Conservation (phyloP, 2,888 invertebrate genomes). For the Doris montereyensis region DNA sequence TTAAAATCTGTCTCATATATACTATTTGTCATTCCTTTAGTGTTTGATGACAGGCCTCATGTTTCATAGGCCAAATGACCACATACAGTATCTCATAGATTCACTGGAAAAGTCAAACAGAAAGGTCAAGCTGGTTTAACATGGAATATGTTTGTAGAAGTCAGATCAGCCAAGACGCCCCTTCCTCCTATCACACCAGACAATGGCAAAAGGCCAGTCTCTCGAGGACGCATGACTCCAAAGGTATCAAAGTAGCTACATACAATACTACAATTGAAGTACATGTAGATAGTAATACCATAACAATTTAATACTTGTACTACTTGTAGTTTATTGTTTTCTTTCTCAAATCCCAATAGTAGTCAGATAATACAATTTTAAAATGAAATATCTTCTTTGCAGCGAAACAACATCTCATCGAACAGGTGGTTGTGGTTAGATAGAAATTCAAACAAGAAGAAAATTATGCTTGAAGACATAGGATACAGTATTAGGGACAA, state of each 20-base stretch:
- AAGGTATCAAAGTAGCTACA: no score
- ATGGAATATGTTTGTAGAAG: conserved; percentile 71
- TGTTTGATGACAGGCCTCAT: conserved; percentile 75
- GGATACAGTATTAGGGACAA: no score
- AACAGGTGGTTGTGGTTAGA: no score
- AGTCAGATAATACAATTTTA: neutral
- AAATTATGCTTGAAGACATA: no score
- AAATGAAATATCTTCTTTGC: no score
- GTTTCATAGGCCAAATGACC: conserved; percentile 74
- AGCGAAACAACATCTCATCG: no score
- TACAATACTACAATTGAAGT: no score
- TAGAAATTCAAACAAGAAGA: no score
- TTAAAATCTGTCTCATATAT: neutral
- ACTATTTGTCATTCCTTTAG: conserved; percentile 58
- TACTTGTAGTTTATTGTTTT: neutral
- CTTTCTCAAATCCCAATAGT: neutral
- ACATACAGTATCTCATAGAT: conserved; percentile 68
- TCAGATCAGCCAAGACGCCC: conserved; percentile 64
- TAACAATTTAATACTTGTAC: neutral
- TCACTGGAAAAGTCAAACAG: conserved; percentile 67
- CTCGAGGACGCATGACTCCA: conserved; percentile 43
- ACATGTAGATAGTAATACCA: no score
- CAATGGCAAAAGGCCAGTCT: conserved; percentile 54
- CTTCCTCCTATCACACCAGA: conserved; percentile 60
- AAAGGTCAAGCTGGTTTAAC: conserved; percentile 63